phyloP scores from a whole-genome alignment of 2,797 vertebrate species.

The Thamnophis elegans region DNA sequence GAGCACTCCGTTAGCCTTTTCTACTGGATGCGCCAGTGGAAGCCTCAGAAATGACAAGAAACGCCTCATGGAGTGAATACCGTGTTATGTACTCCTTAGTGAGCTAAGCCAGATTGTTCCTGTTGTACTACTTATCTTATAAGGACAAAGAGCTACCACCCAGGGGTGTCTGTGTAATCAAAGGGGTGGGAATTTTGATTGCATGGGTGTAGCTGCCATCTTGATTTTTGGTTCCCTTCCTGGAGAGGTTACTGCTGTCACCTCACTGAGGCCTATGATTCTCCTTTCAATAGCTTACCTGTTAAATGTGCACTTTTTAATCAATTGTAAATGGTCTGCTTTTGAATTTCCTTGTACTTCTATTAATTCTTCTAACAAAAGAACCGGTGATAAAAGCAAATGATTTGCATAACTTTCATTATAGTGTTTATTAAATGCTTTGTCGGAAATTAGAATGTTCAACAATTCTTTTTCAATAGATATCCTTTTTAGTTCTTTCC shows the following conservation, averaged over 20 bases:
- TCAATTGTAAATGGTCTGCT: constrained; percentile 3
- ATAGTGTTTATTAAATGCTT: neutral
- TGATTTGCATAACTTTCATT: constrained; percentile 18
- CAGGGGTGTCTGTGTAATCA: neutral
- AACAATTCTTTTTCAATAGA: neutral
- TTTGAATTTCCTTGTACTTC: constrained; percentile 29
- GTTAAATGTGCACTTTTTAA: constrained; percentile 15
- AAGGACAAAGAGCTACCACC: neutral
- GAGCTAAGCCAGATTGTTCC: neutral
- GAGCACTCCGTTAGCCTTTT: neutral
- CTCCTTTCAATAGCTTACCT: constrained; percentile 39
- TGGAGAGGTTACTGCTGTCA: neutral
- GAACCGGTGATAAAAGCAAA: neutral
- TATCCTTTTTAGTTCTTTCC: neutral
- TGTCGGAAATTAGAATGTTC: constrained; percentile 3
- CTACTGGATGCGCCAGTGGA: neutral
- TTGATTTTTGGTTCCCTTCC: neutral
- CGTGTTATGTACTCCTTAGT: neutral
- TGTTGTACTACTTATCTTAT: neutral
- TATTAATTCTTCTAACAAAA: neutral
- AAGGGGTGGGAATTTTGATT: neutral
- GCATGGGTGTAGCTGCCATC: neutral
- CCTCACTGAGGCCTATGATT: neutral
- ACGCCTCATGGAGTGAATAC: neutral
- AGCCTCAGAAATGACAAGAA: neutral